Evolutionary conservation across 2,888 invertebrate species (phyloP).

Genomic region (Pollenia angustigena): DNA sequence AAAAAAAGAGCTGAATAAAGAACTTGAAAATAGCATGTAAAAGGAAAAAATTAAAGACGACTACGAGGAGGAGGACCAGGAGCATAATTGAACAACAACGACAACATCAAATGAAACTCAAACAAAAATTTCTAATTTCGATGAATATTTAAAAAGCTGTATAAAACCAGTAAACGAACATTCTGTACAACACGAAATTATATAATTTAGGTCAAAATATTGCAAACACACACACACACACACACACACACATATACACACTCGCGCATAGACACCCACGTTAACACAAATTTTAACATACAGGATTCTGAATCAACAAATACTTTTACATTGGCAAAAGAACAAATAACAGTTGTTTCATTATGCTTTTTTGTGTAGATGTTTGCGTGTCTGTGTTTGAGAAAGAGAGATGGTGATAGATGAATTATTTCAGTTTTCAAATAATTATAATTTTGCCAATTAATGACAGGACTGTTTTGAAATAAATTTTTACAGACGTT

Average conservation of each 20-base stretch:
- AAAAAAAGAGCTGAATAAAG: background rate
- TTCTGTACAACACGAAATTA: slow-evolving; percentile 13
- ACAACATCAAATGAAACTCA: slow-evolving; percentile 12
- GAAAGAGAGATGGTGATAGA: background rate
- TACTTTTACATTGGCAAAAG: background rate
- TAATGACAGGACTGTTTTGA: slow-evolving; percentile 10
- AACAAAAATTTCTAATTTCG: slow-evolving; percentile 30
- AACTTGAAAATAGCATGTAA: background rate
- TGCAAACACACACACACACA: background rate
- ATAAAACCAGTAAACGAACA: slow-evolving; percentile 15
- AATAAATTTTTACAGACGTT: background rate
- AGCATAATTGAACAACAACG: background rate
- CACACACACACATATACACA: background rate
- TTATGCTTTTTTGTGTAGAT: background rate
- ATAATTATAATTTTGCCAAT: slow-evolving; percentile 36
- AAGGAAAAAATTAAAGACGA: background rate
- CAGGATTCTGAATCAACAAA: background rate
- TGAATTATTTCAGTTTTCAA: slow-evolving; percentile 3
- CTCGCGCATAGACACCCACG: background rate
- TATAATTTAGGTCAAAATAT: slow-evolving; percentile 35
- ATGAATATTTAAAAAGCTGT: slow-evolving; percentile 32
- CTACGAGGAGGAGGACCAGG: background rate
- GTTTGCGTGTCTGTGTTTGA: background rate
- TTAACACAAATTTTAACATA: background rate
- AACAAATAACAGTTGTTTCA: background rate